Base-by-base conservation (phyloP, 2,797 vertebrate species). In the Acanthiza pusilla region DNA sequence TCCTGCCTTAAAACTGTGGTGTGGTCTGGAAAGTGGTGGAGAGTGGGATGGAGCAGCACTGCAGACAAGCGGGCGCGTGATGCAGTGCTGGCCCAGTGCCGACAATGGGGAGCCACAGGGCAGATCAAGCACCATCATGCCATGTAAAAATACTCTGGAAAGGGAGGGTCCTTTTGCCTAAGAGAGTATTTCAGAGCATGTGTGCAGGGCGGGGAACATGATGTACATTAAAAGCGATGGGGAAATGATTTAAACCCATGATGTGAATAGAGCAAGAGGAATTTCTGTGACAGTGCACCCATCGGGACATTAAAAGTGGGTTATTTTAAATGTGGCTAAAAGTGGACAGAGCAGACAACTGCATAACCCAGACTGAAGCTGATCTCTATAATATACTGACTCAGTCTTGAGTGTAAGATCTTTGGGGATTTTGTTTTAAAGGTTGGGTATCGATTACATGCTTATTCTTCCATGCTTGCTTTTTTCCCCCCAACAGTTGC, bases 61-160 rank as follows among this genome's bases (percentile, higher is more conserved):
- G 51, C 50, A 61, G 42, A 36, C 0, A 0, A 42, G 21, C 3
- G 1, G 20, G 26, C 0, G 1, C 0, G 0, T 62, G 53, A 42
- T 45, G 62, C 75, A 38, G 34, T 5, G 0, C 61, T 5, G 4
- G 63, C 67, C 50, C 19, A 47, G 9, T 0, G 0, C 38, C 2
- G 1, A 17, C 1, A 1, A 15, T 63, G 0, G 0, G n/a, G 51
- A 79, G 11, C 65, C 0, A 0, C 27, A 11, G 38, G 63, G n/a
- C 32, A 80, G 57, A 63, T 43, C 0, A 0, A 77, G 61, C 23
- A 21, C 43, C 7, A 43, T 48, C 57, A 50, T 3, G 11, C 16
- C 34, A 32, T 7, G 34, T 43, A 32, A 91, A 93, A 79, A 62
- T 45, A 66, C 19, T 55, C 66, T 34, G 63, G 36, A 86, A 90